Base-by-base conservation (phyloP, 2,888 invertebrate species). In the Deilephila elpenor region DNA sequence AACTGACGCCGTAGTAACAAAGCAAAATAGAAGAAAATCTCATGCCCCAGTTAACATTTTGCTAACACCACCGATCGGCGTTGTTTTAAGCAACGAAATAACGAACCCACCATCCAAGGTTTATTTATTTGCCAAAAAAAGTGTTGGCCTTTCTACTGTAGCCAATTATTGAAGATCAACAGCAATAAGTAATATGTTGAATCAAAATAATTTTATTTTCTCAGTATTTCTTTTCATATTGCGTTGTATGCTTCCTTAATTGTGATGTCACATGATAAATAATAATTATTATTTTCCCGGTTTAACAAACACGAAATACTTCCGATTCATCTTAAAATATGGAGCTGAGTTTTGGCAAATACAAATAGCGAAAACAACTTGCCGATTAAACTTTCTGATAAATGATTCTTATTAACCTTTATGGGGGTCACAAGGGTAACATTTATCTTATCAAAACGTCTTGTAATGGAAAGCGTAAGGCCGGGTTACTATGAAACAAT, bases 1-100 rank as follows among this genome's bases (percentile, higher is more conserved):
- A 17, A 25, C 34, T 20, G 25, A 71, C 34, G 37, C 34, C 6
- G 5, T 25, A 59, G 59, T n/a, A 51, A 51, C 53, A 59, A 51
- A 19, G 60, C 25, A 51, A 37, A 61, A 34, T 25, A 44, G 25
- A 20, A 29, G 71, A 74, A 80, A 84, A 83, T 83, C 80, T 79
- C 81, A 81, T 83, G 84, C 81, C 79, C 85, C 84, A 87, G 86
- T 87, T 85, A 87, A 83, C 82, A 82, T 81, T 78, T 78, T 79
- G 77, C 75, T 78, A 56, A 77, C 70, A 70, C 59, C 75, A 71
- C 74, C 76, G 44, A 73, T 75, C 76, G 74, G 72, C 60, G 59
- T 70, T 77, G 70, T 74, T 74, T 70, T 74, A 72, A 75, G 67
- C 75, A 72, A 74, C 75, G 74, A 73, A 78, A 77, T 80, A 80